Evolutionary conservation across 2,888 invertebrate species (phyloP), one percentile per base, ranked within the genome.

Genomic region (Athripsodes cinereus): DNA sequence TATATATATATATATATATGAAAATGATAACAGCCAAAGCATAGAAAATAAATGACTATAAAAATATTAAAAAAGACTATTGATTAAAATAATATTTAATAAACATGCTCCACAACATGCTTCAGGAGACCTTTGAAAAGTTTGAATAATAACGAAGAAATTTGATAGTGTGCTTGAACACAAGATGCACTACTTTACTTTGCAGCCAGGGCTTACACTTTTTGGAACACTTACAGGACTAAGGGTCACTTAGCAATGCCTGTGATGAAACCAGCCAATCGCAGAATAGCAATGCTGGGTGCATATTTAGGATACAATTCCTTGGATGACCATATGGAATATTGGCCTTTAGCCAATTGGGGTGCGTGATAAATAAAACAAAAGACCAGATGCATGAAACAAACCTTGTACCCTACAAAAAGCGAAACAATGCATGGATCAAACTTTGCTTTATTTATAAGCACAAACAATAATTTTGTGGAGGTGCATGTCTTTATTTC

Each of bases 261-360:
- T 26, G 62, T 64, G 19, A 26, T 53, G 53, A 56, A 40, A 50
- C 62, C 60, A 53, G 58, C 68, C 65, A 62, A 57, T 49, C 75
- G 74, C 62, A 72, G 74, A 65, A 66, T 72, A 71, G 72, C 73
- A 70, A 69, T 73, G 66, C 66, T 74, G 71, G 72, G 74, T 66
- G 77, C 77, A 67, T 74, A 74, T 68, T 74, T 79, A 77, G 79
- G 78, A 64, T 78, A 77, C 72, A 78, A 78, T 70, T 76, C 81
- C 60, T 73, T 81, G 65, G 75, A 78, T 66, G 71, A 79, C 67
- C 78, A 76, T 66, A 76, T 81, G 80, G 80, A 82, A 69, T 76
- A 77, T 71, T 80, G 82, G 81, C 81, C 80, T 65, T 71, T 74
- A 71, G 81, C 81, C 65, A 80, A 81, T 72, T 82, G 82, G 82